Evolutionary conservation across 1,140 invertebrate species (phyloP).

Genomic region (Drosophila orena): DNA sequence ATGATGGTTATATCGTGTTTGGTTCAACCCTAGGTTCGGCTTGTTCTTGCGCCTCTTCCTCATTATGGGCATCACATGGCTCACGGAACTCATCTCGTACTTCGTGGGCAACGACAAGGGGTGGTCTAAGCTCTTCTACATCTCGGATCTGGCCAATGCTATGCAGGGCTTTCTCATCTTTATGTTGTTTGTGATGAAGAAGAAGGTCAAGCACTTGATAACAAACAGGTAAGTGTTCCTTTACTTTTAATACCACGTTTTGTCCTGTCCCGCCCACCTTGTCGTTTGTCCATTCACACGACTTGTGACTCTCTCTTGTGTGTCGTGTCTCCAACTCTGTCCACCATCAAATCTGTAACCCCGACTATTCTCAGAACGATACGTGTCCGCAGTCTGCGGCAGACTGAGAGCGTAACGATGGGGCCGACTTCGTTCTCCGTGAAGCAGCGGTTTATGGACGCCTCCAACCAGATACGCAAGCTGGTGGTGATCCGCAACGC

Average conservation of each 20-base stretch:
- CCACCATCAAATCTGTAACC: slow-evolving; percentile 13
- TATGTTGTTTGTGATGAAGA: slow-evolving; percentile 88
- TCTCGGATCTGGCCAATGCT: slow-evolving; percentile 86
- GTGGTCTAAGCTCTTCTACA: slow-evolving; percentile 86
- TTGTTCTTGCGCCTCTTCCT: slow-evolving; percentile 90
- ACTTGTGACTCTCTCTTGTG: slow-evolving; percentile 2
- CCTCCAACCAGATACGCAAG: slow-evolving; percentile 76
- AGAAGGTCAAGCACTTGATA: slow-evolving; percentile 86
- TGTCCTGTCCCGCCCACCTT: slow-evolving; percentile 4
- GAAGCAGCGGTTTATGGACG: slow-evolving; percentile 75
- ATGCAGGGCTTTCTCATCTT: slow-evolving; percentile 88
- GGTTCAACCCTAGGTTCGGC: slow-evolving; percentile 86
- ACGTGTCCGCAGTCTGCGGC: slow-evolving; percentile 74
- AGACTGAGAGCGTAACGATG: slow-evolving; percentile 72
- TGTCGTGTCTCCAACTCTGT: slow-evolving; percentile 5
- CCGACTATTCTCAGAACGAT: slow-evolving; percentile 61
- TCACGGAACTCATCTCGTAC: slow-evolving; percentile 89
- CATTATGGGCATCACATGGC: slow-evolving; percentile 91
- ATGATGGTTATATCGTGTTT: slow-evolving; percentile 5
- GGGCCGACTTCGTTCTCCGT: slow-evolving; percentile 60
- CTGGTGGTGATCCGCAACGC: slow-evolving; percentile 78
- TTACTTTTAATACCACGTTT: neutral
- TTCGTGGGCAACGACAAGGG: slow-evolving; percentile 78
- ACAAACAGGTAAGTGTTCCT: slow-evolving; percentile 84
- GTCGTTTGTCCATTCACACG: slow-evolving; percentile 2